Evolutionary conservation across 2,797 vertebrate species (phyloP).

Genomic region (Emys orbicularis): DNA sequence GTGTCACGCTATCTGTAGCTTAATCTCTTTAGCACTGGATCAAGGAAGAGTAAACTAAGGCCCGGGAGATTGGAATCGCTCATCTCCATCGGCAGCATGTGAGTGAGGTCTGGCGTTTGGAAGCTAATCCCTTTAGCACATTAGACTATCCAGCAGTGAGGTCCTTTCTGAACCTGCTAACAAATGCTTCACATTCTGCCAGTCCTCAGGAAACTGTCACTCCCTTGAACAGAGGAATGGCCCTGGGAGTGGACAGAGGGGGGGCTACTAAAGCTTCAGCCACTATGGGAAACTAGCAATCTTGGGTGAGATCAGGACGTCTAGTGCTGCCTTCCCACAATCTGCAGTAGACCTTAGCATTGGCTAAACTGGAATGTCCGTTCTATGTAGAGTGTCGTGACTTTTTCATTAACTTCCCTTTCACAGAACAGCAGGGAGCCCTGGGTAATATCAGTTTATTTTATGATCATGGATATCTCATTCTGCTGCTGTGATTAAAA

Average conservation of each 20-base stretch:
- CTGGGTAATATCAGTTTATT: background rate
- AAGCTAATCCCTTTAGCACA: fast-evolving
- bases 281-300: background rate
- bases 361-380: too few species aligned
- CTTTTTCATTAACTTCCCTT: background rate
- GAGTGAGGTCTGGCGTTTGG: fast-evolving
- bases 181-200: fast-evolving
- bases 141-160: background rate
- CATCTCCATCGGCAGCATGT: fast-evolving
- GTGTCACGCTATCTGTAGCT: background rate
- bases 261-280: fast-evolving
- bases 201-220: fast-evolving
- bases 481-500: background rate
- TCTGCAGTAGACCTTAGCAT: background rate
- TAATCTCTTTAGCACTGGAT: background rate
- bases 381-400: fast-evolving
- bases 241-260: fast-evolving
- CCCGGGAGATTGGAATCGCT: background rate
- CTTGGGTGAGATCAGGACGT: background rate
- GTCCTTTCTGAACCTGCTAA: fast-evolving
- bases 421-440: slow-evolving; percentile 38
- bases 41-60: background rate
- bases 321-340: background rate
- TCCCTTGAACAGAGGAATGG: fast-evolving
- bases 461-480: fast-evolving